Conservation (phyloP, 2,113 vertebrate species). For the Perca schrenkii region DNA sequence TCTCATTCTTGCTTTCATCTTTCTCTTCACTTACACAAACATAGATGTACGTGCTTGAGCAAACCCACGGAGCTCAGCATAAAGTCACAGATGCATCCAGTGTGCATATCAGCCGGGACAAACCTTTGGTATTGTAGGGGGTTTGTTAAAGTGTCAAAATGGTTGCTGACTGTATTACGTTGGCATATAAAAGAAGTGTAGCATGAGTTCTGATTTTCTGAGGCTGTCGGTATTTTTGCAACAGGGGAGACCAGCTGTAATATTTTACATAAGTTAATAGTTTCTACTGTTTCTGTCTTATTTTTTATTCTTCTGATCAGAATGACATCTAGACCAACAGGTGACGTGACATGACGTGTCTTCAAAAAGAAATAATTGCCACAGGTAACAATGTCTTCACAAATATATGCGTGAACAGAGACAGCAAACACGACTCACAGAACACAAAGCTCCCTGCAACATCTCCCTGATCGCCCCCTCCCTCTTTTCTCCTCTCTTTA, state of each 20-base stretch:
- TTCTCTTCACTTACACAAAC: conserved; percentile 62
- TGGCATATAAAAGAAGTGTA: conserved; percentile 6
- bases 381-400: not conserved
- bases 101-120: conserved; percentile 21
- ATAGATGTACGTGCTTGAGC: conserved; percentile 59
- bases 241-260: not conserved
- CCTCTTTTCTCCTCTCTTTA: conserved; percentile 61
- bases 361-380: not conserved
- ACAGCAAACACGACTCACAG: not conserved
- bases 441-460: conserved; percentile 52
- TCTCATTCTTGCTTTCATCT: conserved; percentile 71
- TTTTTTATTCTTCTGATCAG: not conserved
- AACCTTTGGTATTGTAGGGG: not conserved
- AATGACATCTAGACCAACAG: conserved; percentile 35
- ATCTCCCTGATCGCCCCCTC: conserved; percentile 62
- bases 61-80: conserved; percentile 48
- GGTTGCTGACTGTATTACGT: not conserved
- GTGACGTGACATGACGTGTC: not conserved
- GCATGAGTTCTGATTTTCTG: conserved; percentile 2
- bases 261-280: not conserved
- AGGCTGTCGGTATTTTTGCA: not conserved
- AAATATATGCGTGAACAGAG: conserved; percentile 14
- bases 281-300: not conserved
- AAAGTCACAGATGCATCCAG: conserved; percentile 57
- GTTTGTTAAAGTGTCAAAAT: conserved; percentile 25